Evolutionary conservation across 92 coral and sea anemone genomes (phyloP).

Genomic region (Epizoanthus ramosus): DNA sequence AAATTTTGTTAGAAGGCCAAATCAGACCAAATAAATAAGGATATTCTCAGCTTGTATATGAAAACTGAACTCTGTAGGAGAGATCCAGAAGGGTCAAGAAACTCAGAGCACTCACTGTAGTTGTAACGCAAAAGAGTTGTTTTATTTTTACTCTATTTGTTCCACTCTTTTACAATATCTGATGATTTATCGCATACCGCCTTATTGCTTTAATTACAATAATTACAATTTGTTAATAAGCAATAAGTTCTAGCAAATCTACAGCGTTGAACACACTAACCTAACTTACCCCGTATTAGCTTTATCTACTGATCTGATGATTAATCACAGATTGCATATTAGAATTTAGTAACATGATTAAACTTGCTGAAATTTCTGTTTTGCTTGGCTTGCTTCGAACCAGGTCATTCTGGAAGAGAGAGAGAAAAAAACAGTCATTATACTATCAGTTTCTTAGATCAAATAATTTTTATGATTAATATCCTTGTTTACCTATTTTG

Average conservation of each 20-base stretch:
- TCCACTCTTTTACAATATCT: slow-evolving; percentile 2
- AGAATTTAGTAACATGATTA: no score
- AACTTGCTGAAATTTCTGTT: slow-evolving; percentile 14
- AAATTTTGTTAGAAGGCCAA: no score
- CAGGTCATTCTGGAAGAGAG: slow-evolving; percentile 10
- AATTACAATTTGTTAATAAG: neutral
- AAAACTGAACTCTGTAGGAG: no score
- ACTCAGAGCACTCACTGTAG: no score
- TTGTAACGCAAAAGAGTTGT: no score
- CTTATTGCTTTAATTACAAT: slow-evolving; percentile 11
- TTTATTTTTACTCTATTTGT: neutral
- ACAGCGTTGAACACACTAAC: no score
- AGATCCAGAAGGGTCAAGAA: no score
- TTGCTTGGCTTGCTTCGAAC: slow-evolving; percentile 19
- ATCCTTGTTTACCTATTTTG: neutral
- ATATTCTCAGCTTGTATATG: no score
- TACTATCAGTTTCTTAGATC: slow-evolving; percentile 5
- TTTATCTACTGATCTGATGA: no score
- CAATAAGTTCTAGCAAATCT: neutral
- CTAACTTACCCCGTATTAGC: no score
- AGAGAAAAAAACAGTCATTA: neutral
- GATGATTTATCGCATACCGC: slow-evolving; percentile 6
- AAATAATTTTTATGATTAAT: slow-evolving; percentile 2
- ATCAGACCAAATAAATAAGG: no score
- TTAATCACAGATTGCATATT: no score